phyloP scores from a whole-genome alignment of 2,888 invertebrate genomes.

The Cenopis cana region DNA sequence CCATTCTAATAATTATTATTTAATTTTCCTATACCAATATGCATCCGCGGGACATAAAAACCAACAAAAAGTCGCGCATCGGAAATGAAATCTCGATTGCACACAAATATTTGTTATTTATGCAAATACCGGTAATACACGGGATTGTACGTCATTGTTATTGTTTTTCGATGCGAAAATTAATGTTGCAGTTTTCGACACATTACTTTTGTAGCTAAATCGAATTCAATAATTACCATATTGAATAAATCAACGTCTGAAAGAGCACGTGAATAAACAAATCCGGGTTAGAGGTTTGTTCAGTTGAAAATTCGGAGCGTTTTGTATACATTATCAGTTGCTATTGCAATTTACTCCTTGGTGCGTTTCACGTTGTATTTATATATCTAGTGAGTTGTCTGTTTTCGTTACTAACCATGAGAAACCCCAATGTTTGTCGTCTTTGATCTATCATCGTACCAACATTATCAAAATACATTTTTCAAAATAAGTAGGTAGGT shows the following conservation, averaged over 20 bases:
- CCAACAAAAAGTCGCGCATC: conserved; percentile 31
- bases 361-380: conserved; percentile 1
- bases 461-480: too few species aligned
- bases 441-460: too few species aligned
- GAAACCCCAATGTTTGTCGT: too few species aligned
- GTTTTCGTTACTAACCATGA: too few species aligned
- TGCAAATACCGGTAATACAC: conserved; percentile 49
- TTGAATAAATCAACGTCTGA: conserved; percentile 59
- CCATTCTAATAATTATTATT: neutral
- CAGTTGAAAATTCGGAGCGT: conserved; percentile 20
- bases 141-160: conserved; percentile 44
- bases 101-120: conserved; percentile 51
- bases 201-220: conserved; percentile 52
- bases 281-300: conserved; percentile 42
- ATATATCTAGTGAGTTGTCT: neutral
- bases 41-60: conserved; percentile 11
- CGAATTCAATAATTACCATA: conserved; percentile 54
- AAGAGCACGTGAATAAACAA: conserved; percentile 53
- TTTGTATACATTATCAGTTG: conserved; percentile 39
- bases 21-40: neutral
- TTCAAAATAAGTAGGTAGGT: too few species aligned
- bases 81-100: conserved; percentile 49
- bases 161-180: conserved; percentile 54
- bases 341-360: conserved; percentile 30
- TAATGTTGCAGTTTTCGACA: conserved; percentile 51